Evolutionary conservation across 1,140 invertebrate genomes (phyloP).

Genomic region (Cecropterus lyciades): DNA sequence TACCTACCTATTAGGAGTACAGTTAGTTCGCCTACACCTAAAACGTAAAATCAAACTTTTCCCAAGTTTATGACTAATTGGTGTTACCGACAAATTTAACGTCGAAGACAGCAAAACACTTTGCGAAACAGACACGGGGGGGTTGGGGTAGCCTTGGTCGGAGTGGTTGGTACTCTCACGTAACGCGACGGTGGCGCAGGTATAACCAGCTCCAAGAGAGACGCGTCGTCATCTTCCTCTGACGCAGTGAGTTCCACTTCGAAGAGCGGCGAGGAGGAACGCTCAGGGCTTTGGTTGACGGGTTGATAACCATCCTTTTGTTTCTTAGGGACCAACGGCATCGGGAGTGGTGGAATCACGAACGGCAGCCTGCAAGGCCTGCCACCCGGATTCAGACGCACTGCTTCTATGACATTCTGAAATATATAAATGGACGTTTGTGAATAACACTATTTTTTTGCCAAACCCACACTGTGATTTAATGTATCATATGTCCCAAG

Average conservation of each 20-base stretch:
- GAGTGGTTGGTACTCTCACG: slow-evolving; percentile 46
- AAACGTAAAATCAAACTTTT: too few relatives aligned
- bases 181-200: slow-evolving; percentile 57
- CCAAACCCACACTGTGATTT: too few relatives aligned
- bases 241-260: slow-evolving; percentile 76
- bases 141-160: slow-evolving; percentile 37
- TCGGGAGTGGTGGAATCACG: slow-evolving; percentile 5
- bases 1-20: too few relatives aligned
- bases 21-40: too few relatives aligned
- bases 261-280: slow-evolving; percentile 61
- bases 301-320: slow-evolving; percentile 27
- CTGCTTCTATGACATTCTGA: slow-evolving; percentile 38
- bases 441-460: neutral
- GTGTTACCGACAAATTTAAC: slow-evolving; percentile 22
- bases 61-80: slow-evolving; percentile 3
- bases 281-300: slow-evolving; percentile 40
- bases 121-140: slow-evolving; percentile 41
- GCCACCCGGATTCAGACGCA: slow-evolving; percentile 14
- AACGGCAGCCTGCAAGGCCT: slow-evolving; percentile 20
- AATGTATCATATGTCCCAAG: too few relatives aligned
- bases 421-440: neutral
- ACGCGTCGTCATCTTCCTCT: slow-evolving; percentile 72
- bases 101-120: slow-evolving; percentile 57
- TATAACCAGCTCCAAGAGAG: slow-evolving; percentile 70
- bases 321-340: neutral